Conservation (phyloP, 2,113 vertebrate genomes). For the Machaerirhynchus nigripectus region DNA sequence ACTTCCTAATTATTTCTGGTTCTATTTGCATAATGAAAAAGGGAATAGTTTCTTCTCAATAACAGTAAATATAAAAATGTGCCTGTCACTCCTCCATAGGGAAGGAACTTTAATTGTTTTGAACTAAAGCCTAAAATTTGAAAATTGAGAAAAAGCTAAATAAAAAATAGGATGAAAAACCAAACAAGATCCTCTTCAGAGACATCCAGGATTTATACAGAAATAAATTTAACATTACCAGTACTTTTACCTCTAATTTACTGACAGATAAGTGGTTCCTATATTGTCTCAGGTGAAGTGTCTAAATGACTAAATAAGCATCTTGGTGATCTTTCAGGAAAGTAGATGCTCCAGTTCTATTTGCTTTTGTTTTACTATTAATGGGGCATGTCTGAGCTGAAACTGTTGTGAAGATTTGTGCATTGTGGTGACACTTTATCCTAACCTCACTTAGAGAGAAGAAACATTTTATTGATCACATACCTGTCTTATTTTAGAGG, state of each 20-base stretch:
- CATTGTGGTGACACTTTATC: background rate
- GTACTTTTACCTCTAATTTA: background rate
- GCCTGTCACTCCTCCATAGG: background rate
- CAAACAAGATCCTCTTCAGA: background rate
- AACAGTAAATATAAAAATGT: slow-evolving; percentile 16
- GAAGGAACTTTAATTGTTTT: background rate
- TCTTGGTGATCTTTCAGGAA: background rate
- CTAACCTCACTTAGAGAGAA: background rate
- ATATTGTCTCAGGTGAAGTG: background rate
- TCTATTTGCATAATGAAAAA: slow-evolving; percentile 8
- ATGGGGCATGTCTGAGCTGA: background rate
- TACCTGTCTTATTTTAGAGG: background rate
- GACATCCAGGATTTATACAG: background rate
- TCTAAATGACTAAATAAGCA: background rate
- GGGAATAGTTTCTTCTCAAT: background rate
- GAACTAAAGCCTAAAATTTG: background rate
- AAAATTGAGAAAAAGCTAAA: background rate
- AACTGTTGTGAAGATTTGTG: slow-evolving; percentile 4
- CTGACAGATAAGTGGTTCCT: background rate
- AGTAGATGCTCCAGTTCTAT: background rate
- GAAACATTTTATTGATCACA: background rate
- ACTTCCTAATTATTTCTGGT: slow-evolving; percentile 46
- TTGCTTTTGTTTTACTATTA: slow-evolving; percentile 18
- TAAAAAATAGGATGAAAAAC: background rate
- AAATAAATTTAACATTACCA: background rate